These are phyloP conservation scores for Rallus limicola DNA, from an alignment of 2,113 vertebrate genomes.

Conservation along the genomic window DNA sequence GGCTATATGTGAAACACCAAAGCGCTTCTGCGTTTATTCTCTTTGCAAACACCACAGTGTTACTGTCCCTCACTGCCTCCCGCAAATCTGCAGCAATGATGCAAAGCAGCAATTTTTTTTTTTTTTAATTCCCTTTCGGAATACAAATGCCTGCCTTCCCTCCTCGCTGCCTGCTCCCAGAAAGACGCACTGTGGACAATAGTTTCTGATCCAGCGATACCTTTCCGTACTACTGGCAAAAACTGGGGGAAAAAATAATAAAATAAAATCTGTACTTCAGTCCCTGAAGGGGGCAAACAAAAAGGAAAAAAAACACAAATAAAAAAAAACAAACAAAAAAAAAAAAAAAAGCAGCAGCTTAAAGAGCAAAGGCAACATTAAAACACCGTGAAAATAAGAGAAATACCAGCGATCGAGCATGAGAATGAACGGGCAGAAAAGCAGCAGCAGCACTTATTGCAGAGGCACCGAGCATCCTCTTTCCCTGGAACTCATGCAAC, in stretches of 20 bases:
- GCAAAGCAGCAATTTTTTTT: constrained; percentile 63
- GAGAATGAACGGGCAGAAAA: constrained; percentile 39
- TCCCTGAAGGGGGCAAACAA: not conserved
- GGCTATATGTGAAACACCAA: constrained; percentile 9
- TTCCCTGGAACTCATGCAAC: constrained; percentile 69
- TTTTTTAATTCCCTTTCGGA: constrained; percentile 64
- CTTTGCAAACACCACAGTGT: constrained; percentile 38
- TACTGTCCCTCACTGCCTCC: constrained; percentile 45
- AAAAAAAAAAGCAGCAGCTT: not conserved
- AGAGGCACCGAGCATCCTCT: constrained; percentile 48
- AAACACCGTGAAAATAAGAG: constrained; percentile 26
- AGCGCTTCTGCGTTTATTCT: constrained; percentile 39
- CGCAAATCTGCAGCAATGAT: constrained; percentile 68
- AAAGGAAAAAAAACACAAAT: too few species aligned
- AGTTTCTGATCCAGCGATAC: constrained; percentile 67
- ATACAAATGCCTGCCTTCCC: constrained; percentile 73
- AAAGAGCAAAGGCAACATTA: constrained; percentile 40
- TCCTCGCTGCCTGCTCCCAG: constrained; percentile 41
- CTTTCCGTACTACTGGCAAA: constrained; percentile 37
- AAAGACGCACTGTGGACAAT: constrained; percentile 45
- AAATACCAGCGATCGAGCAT: constrained; percentile 48
- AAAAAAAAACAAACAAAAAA: not conserved
- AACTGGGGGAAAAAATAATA: constrained; percentile 31
- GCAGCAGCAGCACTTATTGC: constrained; percentile 64
- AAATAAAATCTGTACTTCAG: not conserved